These are phyloP conservation scores for Furcula furcula DNA, from an alignment of 2,888 invertebrate genomes.

Conservation along the genomic window DNA sequence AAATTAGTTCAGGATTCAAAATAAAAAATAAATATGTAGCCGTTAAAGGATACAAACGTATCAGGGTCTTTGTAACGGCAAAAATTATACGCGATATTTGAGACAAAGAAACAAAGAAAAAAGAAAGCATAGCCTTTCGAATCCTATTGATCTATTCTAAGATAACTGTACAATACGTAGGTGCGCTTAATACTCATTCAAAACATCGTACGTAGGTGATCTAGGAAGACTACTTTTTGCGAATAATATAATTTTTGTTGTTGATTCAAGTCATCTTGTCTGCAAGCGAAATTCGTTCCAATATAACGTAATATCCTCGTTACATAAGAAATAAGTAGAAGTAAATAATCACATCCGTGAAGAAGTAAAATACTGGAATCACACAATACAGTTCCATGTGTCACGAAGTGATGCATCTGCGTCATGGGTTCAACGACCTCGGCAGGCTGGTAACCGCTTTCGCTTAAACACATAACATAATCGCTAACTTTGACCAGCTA, in stretches of 20 bases:
- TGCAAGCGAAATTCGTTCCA: no score
- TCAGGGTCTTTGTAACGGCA: conserved; percentile 3
- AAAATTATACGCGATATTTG: conserved; percentile 18
- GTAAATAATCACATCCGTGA: conserved; percentile 10
- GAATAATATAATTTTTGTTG: no score
- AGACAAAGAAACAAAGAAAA: conserved; percentile 26
- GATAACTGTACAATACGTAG: conserved; percentile 17
- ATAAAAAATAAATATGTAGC: no score
- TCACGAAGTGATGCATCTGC: conserved; percentile 53
- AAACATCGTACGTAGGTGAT: no score
- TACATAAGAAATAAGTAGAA: not conserved
- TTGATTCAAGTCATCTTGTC: no score
- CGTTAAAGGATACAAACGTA: no score
- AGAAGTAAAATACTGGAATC: conserved; percentile 49
- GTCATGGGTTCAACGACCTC: conserved; percentile 55
- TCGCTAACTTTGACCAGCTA: conserved; percentile 20
- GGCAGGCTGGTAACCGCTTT: conserved; percentile 52
- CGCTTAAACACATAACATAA: conserved; percentile 53
- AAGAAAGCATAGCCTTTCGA: conserved; percentile 38
- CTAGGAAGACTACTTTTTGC: no score
- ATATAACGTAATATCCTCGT: no score
- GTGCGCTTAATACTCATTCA: no score
- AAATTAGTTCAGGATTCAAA: no score
- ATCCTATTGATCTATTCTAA: conserved; percentile 17
- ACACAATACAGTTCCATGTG: conserved; percentile 43